phyloP scores from a whole-genome alignment of 2,888 invertebrate species.

The Alsophila aescularia region DNA sequence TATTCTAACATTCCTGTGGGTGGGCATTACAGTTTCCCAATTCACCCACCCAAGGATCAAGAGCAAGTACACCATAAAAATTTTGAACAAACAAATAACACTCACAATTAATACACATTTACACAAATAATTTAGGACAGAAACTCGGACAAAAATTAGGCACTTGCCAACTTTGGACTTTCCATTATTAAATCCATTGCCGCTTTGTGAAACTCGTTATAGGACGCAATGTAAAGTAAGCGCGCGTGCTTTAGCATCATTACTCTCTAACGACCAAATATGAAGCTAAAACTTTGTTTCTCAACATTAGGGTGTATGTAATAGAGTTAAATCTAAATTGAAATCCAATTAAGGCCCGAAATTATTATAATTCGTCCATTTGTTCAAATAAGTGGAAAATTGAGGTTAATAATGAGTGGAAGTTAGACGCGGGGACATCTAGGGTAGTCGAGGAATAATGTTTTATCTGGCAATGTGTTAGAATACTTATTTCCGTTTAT shows the following conservation, averaged over 20 bases:
- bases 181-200: too few relatives aligned
- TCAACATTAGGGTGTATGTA: constrained; percentile 15
- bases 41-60: too few relatives aligned
- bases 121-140: too few relatives aligned
- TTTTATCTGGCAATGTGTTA: constrained; percentile 78
- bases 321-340: constrained; percentile 40
- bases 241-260: constrained; percentile 20
- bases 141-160: too few relatives aligned
- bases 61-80: too few relatives aligned
- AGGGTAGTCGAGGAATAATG: constrained; percentile 65
- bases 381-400: constrained; percentile 17
- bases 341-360: constrained; percentile 46
- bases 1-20: too few relatives aligned
- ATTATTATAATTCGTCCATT: constrained; percentile 35
- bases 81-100: too few relatives aligned
- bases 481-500: constrained; percentile 80
- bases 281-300: constrained; percentile 36
- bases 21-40: too few relatives aligned
- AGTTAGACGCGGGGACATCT: constrained; percentile 35
- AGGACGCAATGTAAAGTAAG: constrained; percentile 32
- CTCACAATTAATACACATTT: too few relatives aligned
- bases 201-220: too few relatives aligned
- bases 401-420: constrained; percentile 18
- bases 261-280: constrained; percentile 30
- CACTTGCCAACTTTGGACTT: too few relatives aligned